A percentile compares a stretch with the other conserved stretches of the same genome.
Evolutionary conservation across 2,113 vertebrate species (phyloP).

Genomic region (Embiotoca jacksoni): DNA sequence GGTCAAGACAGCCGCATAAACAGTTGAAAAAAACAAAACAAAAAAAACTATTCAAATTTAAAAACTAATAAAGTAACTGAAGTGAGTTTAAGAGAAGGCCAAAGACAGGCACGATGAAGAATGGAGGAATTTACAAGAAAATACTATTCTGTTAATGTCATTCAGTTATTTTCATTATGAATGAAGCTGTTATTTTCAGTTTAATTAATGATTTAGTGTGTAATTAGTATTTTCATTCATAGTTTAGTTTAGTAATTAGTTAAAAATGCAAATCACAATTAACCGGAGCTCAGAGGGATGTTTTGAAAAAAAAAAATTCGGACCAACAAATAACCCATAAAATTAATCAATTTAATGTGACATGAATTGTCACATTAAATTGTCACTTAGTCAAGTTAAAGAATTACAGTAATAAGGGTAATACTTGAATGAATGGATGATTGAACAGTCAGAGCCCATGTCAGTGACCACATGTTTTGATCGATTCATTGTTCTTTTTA

Average conservation of each 20-base stretch:
- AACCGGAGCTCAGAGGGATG: background rate
- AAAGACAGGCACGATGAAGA: background rate
- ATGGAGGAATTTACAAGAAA: background rate
- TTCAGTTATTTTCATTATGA: background rate
- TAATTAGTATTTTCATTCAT: constrained; percentile 4
- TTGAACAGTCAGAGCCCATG: background rate
- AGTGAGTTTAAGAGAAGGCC: no score
- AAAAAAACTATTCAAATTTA: no score
- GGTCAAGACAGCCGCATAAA: no score
- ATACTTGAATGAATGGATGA: background rate
- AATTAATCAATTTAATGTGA: constrained; percentile 3
- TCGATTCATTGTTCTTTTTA: background rate
- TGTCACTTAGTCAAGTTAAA: background rate
- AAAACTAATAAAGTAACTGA: no score
- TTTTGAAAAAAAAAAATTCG: background rate
- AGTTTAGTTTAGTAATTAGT: constrained; percentile 4
- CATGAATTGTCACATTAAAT: background rate
- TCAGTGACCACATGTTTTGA: background rate
- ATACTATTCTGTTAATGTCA: background rate
- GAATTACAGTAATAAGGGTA: background rate
- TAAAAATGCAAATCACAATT: constrained; percentile 1
- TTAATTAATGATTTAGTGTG: background rate
- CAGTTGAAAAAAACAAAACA: no score
- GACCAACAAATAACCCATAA: background rate
- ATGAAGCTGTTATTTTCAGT: background rate